phyloP scores from a whole-genome alignment of 2,797 vertebrate species.

The Acanthis flammea region DNA sequence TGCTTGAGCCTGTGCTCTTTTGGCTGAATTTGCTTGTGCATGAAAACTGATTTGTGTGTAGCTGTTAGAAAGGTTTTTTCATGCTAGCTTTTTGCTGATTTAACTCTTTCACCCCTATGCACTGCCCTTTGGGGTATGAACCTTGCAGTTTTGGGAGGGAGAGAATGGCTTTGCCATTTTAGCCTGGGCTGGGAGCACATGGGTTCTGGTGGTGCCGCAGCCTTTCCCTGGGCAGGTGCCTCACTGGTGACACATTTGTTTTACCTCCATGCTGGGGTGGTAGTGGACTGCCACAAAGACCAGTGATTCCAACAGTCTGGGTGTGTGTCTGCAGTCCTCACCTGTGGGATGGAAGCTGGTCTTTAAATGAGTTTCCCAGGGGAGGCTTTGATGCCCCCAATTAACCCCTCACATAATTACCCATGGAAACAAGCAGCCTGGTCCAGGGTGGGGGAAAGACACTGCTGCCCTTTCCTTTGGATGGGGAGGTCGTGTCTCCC shows the following conservation, averaged over 20 bases:
- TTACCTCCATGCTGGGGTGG: not conserved
- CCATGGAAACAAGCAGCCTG: not conserved
- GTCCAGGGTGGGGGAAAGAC: not conserved
- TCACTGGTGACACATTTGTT: rapidly evolving
- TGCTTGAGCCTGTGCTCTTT: rapidly evolving
- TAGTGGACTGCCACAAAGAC: not conserved
- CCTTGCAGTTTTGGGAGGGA: not conserved
- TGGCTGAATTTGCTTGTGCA: not conserved
- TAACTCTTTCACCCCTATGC: not conserved
- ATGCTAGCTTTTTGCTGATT: not conserved
- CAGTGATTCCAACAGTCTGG: not conserved
- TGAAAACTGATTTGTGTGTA: not conserved
- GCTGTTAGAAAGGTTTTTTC: not conserved
- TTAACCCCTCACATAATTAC: not conserved
- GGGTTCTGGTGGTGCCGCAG: not conserved
- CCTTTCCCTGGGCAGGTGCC: not conserved
- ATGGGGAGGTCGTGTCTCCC: not conserved
- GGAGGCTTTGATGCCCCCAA: not conserved
- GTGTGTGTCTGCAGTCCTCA: not conserved
- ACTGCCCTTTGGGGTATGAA: not conserved
- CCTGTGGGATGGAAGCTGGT: not conserved
- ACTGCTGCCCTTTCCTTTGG: not conserved
- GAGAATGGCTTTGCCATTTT: not conserved
- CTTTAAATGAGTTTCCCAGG: not conserved
- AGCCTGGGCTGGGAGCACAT: rapidly evolving